A percentile compares a stretch with the other conserved stretches of the same genome.
Conservation (phyloP, 2,113 vertebrate genomes). For the Coreoperca whiteheadi region DNA sequence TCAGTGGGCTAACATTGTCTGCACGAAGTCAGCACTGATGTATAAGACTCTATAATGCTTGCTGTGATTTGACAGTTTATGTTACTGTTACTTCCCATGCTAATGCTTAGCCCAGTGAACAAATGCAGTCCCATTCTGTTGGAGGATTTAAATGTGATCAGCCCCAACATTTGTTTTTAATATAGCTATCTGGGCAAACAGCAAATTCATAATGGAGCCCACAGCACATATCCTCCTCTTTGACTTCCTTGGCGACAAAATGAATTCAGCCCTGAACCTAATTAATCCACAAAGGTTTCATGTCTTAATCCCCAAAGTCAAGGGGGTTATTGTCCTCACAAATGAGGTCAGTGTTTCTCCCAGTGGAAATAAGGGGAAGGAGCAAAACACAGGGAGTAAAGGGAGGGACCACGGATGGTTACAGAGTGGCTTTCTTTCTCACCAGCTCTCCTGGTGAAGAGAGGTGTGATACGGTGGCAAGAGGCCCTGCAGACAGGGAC, state of each 20-base stretch:
- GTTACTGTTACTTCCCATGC: constrained; percentile 55
- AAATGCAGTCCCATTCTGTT: constrained; percentile 45
- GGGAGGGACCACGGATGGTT: constrained; percentile 52
- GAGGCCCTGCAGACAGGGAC: constrained; percentile 59
- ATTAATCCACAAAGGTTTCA: constrained; percentile 91
- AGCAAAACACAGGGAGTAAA: constrained; percentile 71
- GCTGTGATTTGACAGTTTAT: constrained; percentile 67
- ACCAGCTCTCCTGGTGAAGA: constrained; percentile 61
- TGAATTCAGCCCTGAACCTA: constrained; percentile 88
- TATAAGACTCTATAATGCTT: constrained; percentile 69
- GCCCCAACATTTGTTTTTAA: constrained; percentile 63
- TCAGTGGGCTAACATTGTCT: constrained; percentile 65
- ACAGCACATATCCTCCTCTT: constrained; percentile 61
- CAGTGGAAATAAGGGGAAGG: constrained; percentile 84
- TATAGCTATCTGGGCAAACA: constrained; percentile 73
- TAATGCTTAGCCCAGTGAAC: constrained; percentile 54
- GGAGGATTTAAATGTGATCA: constrained; percentile 72
- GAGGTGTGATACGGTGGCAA: constrained; percentile 63
- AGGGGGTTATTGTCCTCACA: constrained; percentile 90
- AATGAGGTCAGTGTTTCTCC: constrained; percentile 89
- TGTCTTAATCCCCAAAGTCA: constrained; percentile 91
- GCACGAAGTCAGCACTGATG: constrained; percentile 61
- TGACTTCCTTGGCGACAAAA: constrained; percentile 83
- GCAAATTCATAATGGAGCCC: constrained; percentile 76
- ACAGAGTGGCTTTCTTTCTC: constrained; percentile 59